A percentile compares a stretch with the other conserved stretches of the same genome.
Evolutionary conservation across 2,797 vertebrate genomes (phyloP).

Genomic region (Nothura maculosa): DNA sequence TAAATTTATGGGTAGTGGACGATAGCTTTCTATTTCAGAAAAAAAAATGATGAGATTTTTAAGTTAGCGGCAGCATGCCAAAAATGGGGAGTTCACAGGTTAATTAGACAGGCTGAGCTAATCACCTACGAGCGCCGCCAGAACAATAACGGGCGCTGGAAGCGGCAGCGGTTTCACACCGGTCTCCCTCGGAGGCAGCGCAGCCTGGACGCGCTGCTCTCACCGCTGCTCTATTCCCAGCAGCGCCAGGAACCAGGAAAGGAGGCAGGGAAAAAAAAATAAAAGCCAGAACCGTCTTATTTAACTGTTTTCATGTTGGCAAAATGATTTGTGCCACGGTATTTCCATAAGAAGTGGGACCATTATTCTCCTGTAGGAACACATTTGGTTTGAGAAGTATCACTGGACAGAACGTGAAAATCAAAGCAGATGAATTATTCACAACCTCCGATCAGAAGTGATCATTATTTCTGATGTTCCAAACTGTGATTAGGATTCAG

Average conservation of each 20-base stretch:
- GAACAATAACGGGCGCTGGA: background rate
- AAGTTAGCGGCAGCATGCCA: slow-evolving; percentile 24
- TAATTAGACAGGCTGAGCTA: slow-evolving; percentile 66
- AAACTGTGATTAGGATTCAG: slow-evolving; percentile 85
- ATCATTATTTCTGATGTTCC: slow-evolving; percentile 86
- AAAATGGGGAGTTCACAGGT: slow-evolving; percentile 27
- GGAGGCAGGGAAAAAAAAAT: slow-evolving; percentile 28
- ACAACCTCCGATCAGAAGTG: slow-evolving; percentile 82
- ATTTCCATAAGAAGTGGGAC: slow-evolving; percentile 86
- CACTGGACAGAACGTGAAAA: slow-evolving; percentile 82
- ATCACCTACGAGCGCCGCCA: slow-evolving; percentile 46
- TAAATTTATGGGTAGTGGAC: background rate
- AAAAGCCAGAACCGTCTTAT: slow-evolving; percentile 79
- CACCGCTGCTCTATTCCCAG: slow-evolving; percentile 25
- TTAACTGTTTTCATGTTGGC: slow-evolving; percentile 82
- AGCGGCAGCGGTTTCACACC: background rate
- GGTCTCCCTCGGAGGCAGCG: background rate
- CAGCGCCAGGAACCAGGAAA: slow-evolving; percentile 19
- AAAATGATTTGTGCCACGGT: slow-evolving; percentile 84
- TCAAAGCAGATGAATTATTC: slow-evolving; percentile 86
- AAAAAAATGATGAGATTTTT: background rate
- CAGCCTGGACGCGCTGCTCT: slow-evolving; percentile 38
- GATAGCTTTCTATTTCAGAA: background rate
- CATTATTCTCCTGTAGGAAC: slow-evolving; percentile 87
- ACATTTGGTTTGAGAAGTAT: slow-evolving; percentile 86